phyloP scores from a whole-genome alignment of 2,888 invertebrate genomes.

The Eupsilia transversa region DNA sequence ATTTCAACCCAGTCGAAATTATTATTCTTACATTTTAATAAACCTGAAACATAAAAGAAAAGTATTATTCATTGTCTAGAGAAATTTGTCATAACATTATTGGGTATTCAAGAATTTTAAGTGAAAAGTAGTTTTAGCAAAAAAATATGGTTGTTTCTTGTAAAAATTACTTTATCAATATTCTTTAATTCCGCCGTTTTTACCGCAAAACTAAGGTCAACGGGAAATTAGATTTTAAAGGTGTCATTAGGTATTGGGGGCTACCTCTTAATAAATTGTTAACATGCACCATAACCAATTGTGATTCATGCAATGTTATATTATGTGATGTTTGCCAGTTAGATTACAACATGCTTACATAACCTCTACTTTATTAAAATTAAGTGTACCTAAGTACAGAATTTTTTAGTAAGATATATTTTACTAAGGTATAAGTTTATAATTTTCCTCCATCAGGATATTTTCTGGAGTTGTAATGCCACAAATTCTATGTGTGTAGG shows the following conservation, averaged over 20 bases:
- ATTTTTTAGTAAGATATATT: background rate
- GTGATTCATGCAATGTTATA: slow-evolving; percentile 28
- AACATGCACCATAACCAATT: slow-evolving; percentile 28
- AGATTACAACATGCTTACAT: slow-evolving; percentile 10
- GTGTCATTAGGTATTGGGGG: slow-evolving; percentile 2
- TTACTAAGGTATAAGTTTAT: background rate
- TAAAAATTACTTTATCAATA: background rate
- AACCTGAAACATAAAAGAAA: slow-evolving; percentile 57
- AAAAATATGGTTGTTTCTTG: background rate
- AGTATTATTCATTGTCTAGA: slow-evolving; percentile 19
- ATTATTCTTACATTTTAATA: slow-evolving; percentile 36
- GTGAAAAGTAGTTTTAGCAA: too few relatives aligned
- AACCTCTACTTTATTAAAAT: slow-evolving; percentile 3
- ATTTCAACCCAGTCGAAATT: slow-evolving; percentile 32
- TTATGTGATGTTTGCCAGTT: slow-evolving; percentile 17
- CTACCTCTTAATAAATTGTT: background rate
- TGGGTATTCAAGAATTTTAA: background rate
- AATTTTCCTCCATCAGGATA: slow-evolving; percentile 2
- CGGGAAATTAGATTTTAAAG: background rate
- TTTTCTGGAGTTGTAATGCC: slow-evolving; percentile 29
- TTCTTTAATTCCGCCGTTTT: background rate
- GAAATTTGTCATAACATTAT: background rate
- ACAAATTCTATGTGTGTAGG: slow-evolving; percentile 37
- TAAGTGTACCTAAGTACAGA: background rate
- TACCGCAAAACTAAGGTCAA: slow-evolving; percentile 32